Evolutionary conservation across 2,888 invertebrate genomes (phyloP), one percentile per base, ranked within the genome.

Genomic region (Volucella bombylans): DNA sequence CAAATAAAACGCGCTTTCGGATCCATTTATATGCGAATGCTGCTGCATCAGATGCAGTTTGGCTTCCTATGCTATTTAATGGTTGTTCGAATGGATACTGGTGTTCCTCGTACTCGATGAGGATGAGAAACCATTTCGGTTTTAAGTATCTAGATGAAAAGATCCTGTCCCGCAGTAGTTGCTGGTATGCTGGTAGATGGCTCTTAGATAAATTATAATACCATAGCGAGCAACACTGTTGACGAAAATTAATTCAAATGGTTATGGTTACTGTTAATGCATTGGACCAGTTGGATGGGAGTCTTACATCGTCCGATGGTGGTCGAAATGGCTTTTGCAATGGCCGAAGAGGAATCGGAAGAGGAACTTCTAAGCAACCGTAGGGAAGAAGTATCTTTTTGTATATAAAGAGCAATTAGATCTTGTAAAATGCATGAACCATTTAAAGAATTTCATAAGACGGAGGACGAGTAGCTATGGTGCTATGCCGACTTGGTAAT

Each of bases 241-340:
- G 65, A 67, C 52, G 72, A 15, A 72, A 72, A 72, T 79, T 65
- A 72, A 72, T 79, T 79, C 72, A 79, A 79, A 79, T 64, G 59
- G 38, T 79, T 79, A 79, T 72, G 38, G 78, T 8, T 18, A 43
- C 18, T 59, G 45, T 15, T 12, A 69, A 69, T 47, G 55, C 31
- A 23, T n/a, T 14, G 15, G 14, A 8, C 15, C 4, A 55, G 11
- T 38, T 8, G n/a, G n/a, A 9, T 14, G 38, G 12, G 10, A 1
- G 4, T 12, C n/a, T 23, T 6, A 31, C 6, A 31, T 31, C 31
- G 31, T 31, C 6, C 6, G 31, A 6, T 31, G 31, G 6, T 6
- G 1, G 31, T 31, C 31, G 31, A 31, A 31, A 31, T 31, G 6
- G 31, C 31, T 31, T 31, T 31, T 31, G 31, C 31, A 31, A 6